phyloP scores from a whole-genome alignment of 1,140 invertebrate genomes.

The Saccostrea cuccullata region DNA sequence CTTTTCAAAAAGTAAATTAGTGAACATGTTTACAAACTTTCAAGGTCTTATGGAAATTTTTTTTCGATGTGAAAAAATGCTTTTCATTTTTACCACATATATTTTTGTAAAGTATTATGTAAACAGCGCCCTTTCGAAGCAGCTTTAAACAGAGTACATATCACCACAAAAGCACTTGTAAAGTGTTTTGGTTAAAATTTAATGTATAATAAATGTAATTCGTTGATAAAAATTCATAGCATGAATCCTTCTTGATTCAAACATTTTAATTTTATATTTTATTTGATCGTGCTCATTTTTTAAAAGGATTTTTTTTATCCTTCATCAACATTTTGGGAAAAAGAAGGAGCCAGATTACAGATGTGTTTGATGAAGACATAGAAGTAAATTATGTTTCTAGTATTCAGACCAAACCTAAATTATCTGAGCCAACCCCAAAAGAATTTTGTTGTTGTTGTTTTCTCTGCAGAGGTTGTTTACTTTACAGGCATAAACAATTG shows the following conservation, averaged over 20 bases:
- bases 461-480: too few species aligned
- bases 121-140: not conserved
- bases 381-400: too few species aligned
- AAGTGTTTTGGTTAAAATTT: not conserved
- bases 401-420: too few species aligned
- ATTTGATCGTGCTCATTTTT: not conserved
- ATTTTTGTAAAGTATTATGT: not conserved
- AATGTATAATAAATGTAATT: not conserved
- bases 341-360: too few species aligned
- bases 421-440: too few species aligned
- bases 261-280: not conserved
- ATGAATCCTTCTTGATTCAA: not conserved
- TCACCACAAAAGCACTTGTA: not conserved
- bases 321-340: not conserved
- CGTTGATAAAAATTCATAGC: not conserved
- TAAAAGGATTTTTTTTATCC: not conserved
- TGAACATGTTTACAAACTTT: conserved; percentile 15
- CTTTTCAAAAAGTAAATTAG: not conserved
- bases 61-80: not conserved
- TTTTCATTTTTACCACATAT: not conserved
- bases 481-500: too few species aligned
- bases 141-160: not conserved
- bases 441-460: too few species aligned
- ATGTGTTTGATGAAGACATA: too few species aligned
- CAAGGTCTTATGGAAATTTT: conserved; percentile 31